Evolutionary conservation across 2,888 invertebrate species (phyloP), one percentile per base, ranked within the genome.

Genomic region (Cristatella mucedo): DNA sequence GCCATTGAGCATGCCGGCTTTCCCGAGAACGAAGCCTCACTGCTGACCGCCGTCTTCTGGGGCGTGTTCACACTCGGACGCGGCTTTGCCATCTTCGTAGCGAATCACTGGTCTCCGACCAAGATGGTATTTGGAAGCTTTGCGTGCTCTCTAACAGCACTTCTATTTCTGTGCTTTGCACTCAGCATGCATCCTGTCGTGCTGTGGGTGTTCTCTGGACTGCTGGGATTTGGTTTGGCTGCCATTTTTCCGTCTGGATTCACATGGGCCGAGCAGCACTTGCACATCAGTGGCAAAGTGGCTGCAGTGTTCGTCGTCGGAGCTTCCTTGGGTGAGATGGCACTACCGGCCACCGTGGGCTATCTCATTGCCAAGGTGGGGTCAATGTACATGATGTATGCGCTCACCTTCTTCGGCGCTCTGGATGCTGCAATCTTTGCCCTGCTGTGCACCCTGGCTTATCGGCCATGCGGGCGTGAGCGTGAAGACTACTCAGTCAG

Each of bases 181-280:
- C n/a, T n/a, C n/a, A n/a, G n/a, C n/a, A n/a, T n/a, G n/a, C n/a
- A n/a, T n/a, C n/a, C n/a, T n/a, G 7, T 19, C 4, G 24, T 22
- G 15, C 42, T 69, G 29, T 68, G 67, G 65, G 42, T 61, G 9
- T 63, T 66, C 7, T 58, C 67, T 2, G 50, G 61, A 3, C 44
- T 61, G 3, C 49, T 69, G 9, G 68, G 68, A 3, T 47, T 66
- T 2, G 68, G 69, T 15, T 56, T 68, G 53, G 66, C 68, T 0
- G 66, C 68, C 5, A 57, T 68, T 5, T 68, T 69, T 43, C 68
- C 69, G 4, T 59, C 67, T 0, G 59, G 62, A 13, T 55, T 69
- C n/a, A 54, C 63, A 2, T 69, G 68, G 68, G 55, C 66, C 2
- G 67, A 68, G 45, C 52, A 55, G 16, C 65, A 66, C 47, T 59